Percentiles rank a stretch among this genome's conserved stretches.
These are phyloP conservation scores for Falcunculus frontatus DNA, from an alignment of 2,113 vertebrate species.

Conservation along the genomic window DNA sequence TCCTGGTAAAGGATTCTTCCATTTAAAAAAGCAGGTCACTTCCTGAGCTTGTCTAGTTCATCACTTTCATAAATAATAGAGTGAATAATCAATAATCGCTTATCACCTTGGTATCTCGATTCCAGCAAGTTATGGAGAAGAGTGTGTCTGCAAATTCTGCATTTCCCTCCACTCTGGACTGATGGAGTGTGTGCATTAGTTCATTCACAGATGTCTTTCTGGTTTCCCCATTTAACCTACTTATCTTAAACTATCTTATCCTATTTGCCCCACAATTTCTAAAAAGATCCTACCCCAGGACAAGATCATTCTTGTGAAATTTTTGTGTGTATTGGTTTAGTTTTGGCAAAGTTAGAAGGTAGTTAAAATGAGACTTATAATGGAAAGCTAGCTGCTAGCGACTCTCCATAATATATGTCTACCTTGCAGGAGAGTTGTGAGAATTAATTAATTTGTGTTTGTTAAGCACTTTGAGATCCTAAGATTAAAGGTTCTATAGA, in stretches of 20 bases:
- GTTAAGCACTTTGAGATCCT: constrained; percentile 42
- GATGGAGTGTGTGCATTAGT: not conserved
- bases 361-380: constrained; percentile 50
- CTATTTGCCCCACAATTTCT: constrained; percentile 39
- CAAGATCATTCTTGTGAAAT: constrained; percentile 58
- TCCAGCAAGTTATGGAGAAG: not conserved
- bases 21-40: not conserved
- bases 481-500: constrained; percentile 62
- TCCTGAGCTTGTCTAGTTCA: not conserved
- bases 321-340: constrained; percentile 53
- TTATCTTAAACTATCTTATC: constrained; percentile 57
- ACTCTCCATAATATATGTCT: constrained; percentile 49
- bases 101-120: not conserved
- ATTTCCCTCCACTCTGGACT: constrained; percentile 14
- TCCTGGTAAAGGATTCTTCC: not conserved
- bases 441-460: constrained; percentile 59
- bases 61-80: not conserved
- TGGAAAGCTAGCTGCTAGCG: constrained; percentile 60
- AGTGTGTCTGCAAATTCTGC: not conserved
- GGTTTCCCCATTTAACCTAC: constrained; percentile 52
- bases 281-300: constrained; percentile 34
- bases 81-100: not conserved
- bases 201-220: constrained; percentile 30
- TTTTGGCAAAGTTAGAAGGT: constrained; percentile 49
- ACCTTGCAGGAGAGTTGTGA: constrained; percentile 48